A percentile compares a stretch with the other conserved stretches of the same genome.
Evolutionary conservation across 2,888 invertebrate species (phyloP).

Genomic region (Sisyra nigra): DNA sequence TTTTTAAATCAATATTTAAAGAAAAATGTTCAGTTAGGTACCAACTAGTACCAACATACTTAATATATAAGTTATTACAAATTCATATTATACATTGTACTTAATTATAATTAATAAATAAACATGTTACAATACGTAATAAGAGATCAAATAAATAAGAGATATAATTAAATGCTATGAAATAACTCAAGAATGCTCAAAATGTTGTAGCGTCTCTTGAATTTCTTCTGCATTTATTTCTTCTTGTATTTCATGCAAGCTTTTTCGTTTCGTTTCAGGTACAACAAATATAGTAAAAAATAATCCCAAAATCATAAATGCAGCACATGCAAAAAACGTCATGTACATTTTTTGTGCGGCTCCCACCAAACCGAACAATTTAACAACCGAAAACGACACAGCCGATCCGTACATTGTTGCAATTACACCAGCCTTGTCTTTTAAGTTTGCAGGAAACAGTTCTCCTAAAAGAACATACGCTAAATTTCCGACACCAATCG

Average conservation of each 20-base stretch:
- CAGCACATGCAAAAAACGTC: conserved; percentile 21
- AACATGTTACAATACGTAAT: too few relatives aligned
- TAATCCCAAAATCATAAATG: conserved; percentile 14
- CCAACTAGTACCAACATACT: too few relatives aligned
- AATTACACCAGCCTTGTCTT: conserved; percentile 30
- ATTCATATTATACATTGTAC: too few relatives aligned
- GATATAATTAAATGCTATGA: too few relatives aligned
- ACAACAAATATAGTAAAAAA: conserved; percentile 20
- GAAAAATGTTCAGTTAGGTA: too few relatives aligned
- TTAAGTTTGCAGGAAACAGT: conserved; percentile 28
- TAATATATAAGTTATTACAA: too few relatives aligned
- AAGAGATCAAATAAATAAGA: too few relatives aligned
- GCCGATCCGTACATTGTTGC: conserved; percentile 27
- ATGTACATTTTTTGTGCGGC: conserved; percentile 19
- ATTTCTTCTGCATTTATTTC: not conserved
- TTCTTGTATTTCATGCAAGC: conserved; percentile 22
- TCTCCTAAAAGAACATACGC: conserved; percentile 32
- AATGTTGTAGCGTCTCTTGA: too few relatives aligned
- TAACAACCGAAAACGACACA: conserved; percentile 24
- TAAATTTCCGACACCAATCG: conserved; percentile 32
- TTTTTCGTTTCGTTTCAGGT: conserved; percentile 26
- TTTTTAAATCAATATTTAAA: too few relatives aligned
- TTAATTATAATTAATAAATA: too few relatives aligned
- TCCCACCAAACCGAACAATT: conserved; percentile 21
- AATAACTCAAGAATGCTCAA: too few relatives aligned